phyloP scores from a whole-genome alignment of 1,140 invertebrate genomes.

The Tachypleus tridentatus region DNA sequence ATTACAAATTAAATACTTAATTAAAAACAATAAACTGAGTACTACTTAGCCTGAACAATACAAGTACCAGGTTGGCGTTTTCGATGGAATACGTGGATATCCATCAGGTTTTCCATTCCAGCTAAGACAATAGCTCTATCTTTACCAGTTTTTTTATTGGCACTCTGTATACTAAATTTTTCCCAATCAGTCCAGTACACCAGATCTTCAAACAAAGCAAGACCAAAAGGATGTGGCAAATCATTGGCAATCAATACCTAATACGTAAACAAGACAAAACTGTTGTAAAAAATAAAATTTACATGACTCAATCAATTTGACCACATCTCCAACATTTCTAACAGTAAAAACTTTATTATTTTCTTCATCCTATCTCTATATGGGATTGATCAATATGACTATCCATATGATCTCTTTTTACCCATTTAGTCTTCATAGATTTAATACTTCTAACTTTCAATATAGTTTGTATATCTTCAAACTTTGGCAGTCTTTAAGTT shows the following conservation, averaged over 20 bases:
- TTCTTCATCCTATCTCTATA: no score
- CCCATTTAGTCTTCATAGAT: no score
- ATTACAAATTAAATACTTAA: no score
- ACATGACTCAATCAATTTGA: not conserved
- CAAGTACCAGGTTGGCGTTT: conserved; percentile 40
- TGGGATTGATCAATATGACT: no score
- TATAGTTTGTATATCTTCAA: no score
- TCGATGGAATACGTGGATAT: conserved; percentile 68
- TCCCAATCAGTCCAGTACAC: conserved; percentile 44
- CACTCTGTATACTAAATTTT: conserved; percentile 51
- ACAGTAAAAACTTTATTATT: not conserved
- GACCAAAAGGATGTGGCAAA: conserved; percentile 40
- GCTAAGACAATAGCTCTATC: conserved; percentile 45
- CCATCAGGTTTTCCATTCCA: conserved; percentile 62
- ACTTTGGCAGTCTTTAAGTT: no score
- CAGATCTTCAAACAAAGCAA: conserved; percentile 41
- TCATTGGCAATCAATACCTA: conserved; percentile 21
- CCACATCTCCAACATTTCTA: not conserved
- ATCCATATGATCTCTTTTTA: no score
- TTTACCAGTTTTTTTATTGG: conserved; percentile 58
- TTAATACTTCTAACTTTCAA: no score
- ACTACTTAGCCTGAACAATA: conserved; percentile 1
- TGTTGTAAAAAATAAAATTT: not conserved
- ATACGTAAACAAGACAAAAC: conserved; percentile 1
- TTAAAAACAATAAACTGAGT: no score